Evolutionary conservation across 2,113 vertebrate species (phyloP).

Genomic region (Dolichotis patagonum): DNA sequence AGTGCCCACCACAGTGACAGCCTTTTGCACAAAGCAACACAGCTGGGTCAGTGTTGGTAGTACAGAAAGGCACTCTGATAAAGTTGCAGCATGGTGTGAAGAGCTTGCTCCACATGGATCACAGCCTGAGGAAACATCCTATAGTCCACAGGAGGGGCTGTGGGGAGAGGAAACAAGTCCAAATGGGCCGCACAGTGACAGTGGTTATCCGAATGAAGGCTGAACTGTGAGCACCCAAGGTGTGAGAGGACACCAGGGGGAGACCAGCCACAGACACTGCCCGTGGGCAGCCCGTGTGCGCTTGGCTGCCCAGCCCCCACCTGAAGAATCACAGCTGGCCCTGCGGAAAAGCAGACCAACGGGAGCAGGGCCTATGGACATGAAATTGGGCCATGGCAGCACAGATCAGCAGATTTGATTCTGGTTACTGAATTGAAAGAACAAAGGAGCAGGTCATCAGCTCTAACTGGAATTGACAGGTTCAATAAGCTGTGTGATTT

Average conservation of each 20-base stretch:
- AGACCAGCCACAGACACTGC: background rate
- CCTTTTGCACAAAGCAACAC: background rate
- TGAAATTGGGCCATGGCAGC: background rate
- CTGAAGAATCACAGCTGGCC: background rate
- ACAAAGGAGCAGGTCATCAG: background rate
- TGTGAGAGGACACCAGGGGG: no score
- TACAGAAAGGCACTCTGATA: background rate
- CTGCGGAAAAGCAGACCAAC: background rate
- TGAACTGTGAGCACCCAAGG: background rate
- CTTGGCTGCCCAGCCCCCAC: no score
- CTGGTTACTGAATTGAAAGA: background rate
- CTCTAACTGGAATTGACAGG: background rate
- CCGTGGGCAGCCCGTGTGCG: no score
- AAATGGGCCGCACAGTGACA: background rate
- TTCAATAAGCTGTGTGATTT: background rate
- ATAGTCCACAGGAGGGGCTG: no score
- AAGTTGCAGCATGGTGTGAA: background rate
- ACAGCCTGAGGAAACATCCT: background rate
- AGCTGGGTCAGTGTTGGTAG: background rate
- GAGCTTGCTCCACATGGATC: background rate
- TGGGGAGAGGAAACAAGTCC: background rate
- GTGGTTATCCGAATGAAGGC: background rate
- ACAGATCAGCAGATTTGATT: background rate
- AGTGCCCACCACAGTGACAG: background rate
- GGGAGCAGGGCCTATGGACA: fast-evolving